Evolutionary conservation across 2,888 invertebrate genomes (phyloP).

Genomic region (Diadegma fenestrale): DNA sequence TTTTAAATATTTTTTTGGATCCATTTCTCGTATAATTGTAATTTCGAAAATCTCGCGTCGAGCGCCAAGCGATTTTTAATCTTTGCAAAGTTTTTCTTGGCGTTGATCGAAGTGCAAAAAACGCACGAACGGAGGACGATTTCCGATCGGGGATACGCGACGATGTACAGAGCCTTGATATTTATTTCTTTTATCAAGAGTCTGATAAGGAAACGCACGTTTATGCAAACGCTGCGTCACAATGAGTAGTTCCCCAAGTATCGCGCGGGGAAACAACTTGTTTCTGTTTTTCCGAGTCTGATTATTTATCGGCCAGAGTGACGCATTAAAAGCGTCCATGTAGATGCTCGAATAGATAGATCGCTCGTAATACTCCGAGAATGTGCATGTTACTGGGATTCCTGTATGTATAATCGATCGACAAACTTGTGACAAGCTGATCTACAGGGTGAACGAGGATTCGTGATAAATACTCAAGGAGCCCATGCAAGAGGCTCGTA

Average conservation of each 20-base stretch:
- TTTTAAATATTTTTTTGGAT: too few relatives aligned
- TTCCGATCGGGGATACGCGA: neutral
- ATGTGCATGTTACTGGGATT: neutral
- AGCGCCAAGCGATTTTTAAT: too few relatives aligned
- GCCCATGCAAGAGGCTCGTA: too few relatives aligned
- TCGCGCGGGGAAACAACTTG: neutral
- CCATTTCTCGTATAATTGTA: too few relatives aligned
- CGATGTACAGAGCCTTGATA: neutral
- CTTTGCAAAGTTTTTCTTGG: too few relatives aligned
- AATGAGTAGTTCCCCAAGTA: neutral
- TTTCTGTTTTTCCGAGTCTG: neutral
- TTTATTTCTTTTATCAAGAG: neutral
- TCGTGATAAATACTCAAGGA: neutral
- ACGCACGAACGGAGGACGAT: too few relatives aligned
- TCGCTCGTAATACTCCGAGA: neutral
- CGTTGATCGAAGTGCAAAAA: too few relatives aligned
- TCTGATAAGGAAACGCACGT: neutral
- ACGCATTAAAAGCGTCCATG: neutral
- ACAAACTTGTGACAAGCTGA: neutral
- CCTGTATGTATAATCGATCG: slow-evolving; percentile 10
- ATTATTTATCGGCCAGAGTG: slow-evolving; percentile 3
- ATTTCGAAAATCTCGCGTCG: too few relatives aligned
- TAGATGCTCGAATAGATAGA: neutral
- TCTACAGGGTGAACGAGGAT: neutral
- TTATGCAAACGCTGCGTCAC: slow-evolving; percentile 15